phyloP scores from a whole-genome alignment of 2,888 invertebrate genomes.

The Scaptomyza flava region DNA sequence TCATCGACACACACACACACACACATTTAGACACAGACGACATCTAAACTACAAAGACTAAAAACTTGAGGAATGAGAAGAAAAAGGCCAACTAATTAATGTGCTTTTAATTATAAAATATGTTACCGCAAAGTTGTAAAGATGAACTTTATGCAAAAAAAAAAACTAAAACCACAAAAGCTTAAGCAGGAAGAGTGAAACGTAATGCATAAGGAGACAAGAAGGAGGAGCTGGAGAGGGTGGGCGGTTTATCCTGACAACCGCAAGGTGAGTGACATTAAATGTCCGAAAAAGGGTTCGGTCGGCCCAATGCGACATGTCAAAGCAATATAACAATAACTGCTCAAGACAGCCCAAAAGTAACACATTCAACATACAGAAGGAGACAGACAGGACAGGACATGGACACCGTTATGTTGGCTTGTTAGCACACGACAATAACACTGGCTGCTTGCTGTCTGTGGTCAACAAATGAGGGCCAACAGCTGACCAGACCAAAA shows the following conservation, averaged over 20 bases:
- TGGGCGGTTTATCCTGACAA: slow-evolving; percentile 34
- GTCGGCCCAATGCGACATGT: slow-evolving; percentile 64
- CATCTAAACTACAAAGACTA: slow-evolving; percentile 18
- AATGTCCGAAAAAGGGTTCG: slow-evolving; percentile 50
- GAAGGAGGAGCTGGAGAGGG: background rate
- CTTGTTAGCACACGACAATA: slow-evolving; percentile 74
- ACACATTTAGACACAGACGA: slow-evolving; percentile 19
- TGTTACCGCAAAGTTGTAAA: slow-evolving; percentile 26
- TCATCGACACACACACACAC: slow-evolving; percentile 52
- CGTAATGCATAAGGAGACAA: slow-evolving; percentile 2
- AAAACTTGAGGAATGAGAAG: slow-evolving; percentile 28
- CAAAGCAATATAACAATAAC: slow-evolving; percentile 71
- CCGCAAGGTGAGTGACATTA: slow-evolving; percentile 70
- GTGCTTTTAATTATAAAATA: slow-evolving; percentile 73
- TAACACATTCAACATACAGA: slow-evolving; percentile 62
- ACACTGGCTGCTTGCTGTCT: slow-evolving; percentile 26
- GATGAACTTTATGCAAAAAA: background rate
- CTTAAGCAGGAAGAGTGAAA: slow-evolving; percentile 59
- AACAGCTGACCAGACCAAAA: slow-evolving; percentile 56
- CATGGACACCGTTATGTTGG: slow-evolving; percentile 44
- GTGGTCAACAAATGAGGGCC: slow-evolving; percentile 72
- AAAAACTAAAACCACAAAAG: slow-evolving; percentile 65
- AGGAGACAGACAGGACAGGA: slow-evolving; percentile 22
- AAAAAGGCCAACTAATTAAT: slow-evolving; percentile 64
- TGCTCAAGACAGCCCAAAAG: slow-evolving; percentile 78